Evolutionary conservation across 2,888 invertebrate species (phyloP).

Genomic region (Calameuta idolon): DNA sequence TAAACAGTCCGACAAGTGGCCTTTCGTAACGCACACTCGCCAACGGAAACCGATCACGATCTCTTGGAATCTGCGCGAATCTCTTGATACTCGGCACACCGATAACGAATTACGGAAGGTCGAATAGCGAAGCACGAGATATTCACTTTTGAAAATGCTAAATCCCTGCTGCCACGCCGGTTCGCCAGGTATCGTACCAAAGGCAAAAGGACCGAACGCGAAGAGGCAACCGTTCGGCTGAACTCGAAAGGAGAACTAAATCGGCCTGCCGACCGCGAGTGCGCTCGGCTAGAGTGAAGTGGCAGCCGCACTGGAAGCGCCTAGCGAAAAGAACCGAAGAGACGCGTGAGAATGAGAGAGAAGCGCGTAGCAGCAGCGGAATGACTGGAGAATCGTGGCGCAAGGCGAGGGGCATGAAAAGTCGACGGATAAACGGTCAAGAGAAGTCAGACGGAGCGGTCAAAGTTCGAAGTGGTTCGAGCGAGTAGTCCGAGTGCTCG

Average conservation of each 20-base stretch:
- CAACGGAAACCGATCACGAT: neutral
- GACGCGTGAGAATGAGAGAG: too few relatives aligned
- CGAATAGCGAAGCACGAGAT: neutral
- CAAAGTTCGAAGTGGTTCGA: neutral
- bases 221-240: neutral
- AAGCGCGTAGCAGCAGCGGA: neutral
- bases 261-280: neutral
- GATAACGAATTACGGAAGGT: neutral
- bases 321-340: neutral
- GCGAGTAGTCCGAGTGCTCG: neutral
- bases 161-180: neutral
- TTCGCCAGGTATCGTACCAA: neutral
- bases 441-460: neutral
- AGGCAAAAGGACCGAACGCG: neutral
- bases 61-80: neutral
- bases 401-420: conserved; percentile 2
- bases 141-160: neutral
- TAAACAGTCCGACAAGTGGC: neutral
- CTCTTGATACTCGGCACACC: neutral
- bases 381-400: neutral
- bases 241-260: neutral
- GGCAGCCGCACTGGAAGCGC: neutral
- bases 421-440: neutral
- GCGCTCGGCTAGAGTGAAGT: neutral
- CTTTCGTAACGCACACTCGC: too few relatives aligned